A percentile compares a stretch with the other conserved stretches of the same genome.
Evolutionary conservation across 2,797 vertebrate species (phyloP).

Genomic region (Enteromius unitaeniatus): DNA sequence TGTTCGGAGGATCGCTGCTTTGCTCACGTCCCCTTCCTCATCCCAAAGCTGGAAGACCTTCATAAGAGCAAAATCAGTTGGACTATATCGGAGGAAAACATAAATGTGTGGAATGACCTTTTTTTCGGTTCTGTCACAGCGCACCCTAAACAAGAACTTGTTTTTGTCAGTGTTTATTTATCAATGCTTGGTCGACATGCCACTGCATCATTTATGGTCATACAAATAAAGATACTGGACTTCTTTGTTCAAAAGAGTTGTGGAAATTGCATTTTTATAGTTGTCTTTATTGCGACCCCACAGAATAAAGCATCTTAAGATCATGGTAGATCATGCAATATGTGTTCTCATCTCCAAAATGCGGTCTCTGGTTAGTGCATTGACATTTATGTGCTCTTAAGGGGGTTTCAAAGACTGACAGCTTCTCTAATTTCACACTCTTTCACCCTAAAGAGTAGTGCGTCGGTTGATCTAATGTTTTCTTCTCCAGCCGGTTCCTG

Average conservation of each 20-base stretch:
- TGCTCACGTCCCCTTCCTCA: conserved; percentile 57
- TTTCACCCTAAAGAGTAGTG: neutral
- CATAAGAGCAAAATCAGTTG: conserved; percentile 72
- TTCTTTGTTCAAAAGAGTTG: conserved; percentile 77
- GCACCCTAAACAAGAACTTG: conserved; percentile 70
- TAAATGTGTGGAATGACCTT: conserved; percentile 84
- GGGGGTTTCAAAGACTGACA: neutral
- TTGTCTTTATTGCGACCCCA: neutral
- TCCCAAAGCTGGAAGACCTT: conserved; percentile 74
- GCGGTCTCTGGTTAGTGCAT: neutral
- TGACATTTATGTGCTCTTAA: neutral
- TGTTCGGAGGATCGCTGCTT: conserved; percentile 63
- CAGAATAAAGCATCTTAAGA: neutral
- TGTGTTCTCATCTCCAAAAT: neutral
- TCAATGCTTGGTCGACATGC: conserved; percentile 88
- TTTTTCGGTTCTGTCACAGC: conserved; percentile 78
- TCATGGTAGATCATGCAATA: neutral
- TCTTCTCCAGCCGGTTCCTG: neutral
- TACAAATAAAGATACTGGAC: conserved; percentile 80
- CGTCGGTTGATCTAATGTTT: neutral
- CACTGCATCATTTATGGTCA: conserved; percentile 83
- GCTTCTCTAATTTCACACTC: neutral
- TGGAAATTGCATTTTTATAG: neutral
- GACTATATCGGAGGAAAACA: conserved; percentile 83
- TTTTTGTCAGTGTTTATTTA: conserved; percentile 98